A percentile compares a stretch with the other conserved stretches of the same genome.
Evolutionary conservation across 2,113 vertebrate species (phyloP).

Genomic region (Ophiodon elongatus): DNA sequence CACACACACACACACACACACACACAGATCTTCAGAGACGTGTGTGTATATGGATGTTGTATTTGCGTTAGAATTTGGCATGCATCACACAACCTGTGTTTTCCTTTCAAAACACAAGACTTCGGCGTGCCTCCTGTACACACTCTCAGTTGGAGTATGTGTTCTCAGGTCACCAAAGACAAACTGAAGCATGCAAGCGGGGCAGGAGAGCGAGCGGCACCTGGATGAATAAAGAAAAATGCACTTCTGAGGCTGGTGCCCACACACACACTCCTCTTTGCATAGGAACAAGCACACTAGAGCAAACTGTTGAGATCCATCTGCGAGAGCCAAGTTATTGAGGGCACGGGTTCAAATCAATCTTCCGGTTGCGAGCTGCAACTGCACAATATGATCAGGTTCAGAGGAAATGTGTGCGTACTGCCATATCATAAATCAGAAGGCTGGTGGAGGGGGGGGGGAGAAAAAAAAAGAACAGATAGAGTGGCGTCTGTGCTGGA

Average conservation of each 20-base stretch:
- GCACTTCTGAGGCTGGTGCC: not conserved
- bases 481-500: not conserved
- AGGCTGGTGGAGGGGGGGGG: not conserved
- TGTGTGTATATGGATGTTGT: not conserved
- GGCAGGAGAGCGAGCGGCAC: not conserved
- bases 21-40: not conserved
- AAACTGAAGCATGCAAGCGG: slow-evolving; percentile 5
- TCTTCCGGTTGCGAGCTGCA: slow-evolving; percentile 18
- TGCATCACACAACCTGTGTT: not conserved
- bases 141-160: not conserved
- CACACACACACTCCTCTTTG: slow-evolving; percentile 36
- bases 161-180: slow-evolving; percentile 18
- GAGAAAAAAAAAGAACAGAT: not conserved
- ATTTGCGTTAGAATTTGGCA: not conserved
- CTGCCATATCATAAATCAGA: slow-evolving; percentile 3
- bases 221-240: slow-evolving; percentile 18
- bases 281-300: slow-evolving; percentile 15
- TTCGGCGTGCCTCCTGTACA: not conserved
- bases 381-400: slow-evolving; percentile 19
- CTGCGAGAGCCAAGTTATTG: slow-evolving; percentile 29
- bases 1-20: not conserved
- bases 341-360: slow-evolving; percentile 40
- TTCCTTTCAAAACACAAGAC: not conserved
- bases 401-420: not conserved
- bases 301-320: slow-evolving; percentile 16